Percentiles rank a stretch among this genome's conserved stretches.
These are phyloP conservation scores for Dasypolia templi DNA, from an alignment of 2,888 invertebrate genomes.

Conservation along the genomic window DNA sequence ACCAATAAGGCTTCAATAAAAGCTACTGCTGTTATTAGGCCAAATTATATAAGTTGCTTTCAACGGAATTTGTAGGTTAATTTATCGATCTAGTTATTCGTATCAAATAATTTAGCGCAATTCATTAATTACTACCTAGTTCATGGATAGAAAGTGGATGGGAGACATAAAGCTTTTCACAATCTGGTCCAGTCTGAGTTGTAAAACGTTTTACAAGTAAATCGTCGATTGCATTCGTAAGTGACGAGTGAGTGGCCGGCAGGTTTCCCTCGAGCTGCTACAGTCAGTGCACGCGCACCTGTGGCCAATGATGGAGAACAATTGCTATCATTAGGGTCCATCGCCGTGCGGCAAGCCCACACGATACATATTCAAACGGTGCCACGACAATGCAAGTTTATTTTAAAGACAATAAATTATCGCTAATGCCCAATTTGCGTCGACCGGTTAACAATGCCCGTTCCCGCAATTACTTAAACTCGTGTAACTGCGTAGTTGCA, in stretches of 20 bases:
- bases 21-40: neutral
- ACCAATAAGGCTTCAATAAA: neutral
- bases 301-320: conserved; percentile 88
- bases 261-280: conserved; percentile 65
- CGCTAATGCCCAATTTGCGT: conserved; percentile 90
- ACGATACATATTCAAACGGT: conserved; percentile 88
- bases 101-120: conserved; percentile 7
- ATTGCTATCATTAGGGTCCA: conserved; percentile 88
- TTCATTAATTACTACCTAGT: conserved; percentile 39
- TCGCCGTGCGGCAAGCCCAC: conserved; percentile 82
- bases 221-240: conserved; percentile 56
- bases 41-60: conserved; percentile 4
- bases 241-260: conserved; percentile 46
- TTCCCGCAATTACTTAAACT: conserved; percentile 91
- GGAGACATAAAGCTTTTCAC: conserved; percentile 58
- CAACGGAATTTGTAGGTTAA: neutral
- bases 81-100: conserved; percentile 6
- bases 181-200: conserved; percentile 47
- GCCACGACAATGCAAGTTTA: conserved; percentile 87
- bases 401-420: conserved; percentile 90
- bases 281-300: conserved; percentile 80
- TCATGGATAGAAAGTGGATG: conserved; percentile 53
- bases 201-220: conserved; percentile 61
- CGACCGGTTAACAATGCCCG: conserved; percentile 88
- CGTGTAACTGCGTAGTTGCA: conserved; percentile 85